Percentiles rank a stretch among this genome's conserved stretches.
Conservation (phyloP, 2,113 vertebrate genomes). For the Oxyruncus cristatus region DNA sequence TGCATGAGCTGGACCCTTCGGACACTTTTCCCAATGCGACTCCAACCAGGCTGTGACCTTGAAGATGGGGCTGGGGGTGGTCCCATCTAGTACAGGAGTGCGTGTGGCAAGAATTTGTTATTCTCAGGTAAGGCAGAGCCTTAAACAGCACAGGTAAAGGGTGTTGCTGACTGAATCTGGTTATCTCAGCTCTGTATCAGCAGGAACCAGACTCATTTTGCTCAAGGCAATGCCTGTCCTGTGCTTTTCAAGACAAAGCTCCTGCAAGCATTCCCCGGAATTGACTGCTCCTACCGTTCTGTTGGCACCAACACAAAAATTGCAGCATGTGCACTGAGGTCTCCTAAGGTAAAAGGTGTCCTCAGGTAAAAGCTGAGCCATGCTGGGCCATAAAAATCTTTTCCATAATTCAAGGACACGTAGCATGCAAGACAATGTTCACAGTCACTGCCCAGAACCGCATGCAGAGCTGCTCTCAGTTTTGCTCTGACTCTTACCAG, state of each 20-base stretch:
- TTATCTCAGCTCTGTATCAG: background rate
- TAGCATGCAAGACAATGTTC: background rate
- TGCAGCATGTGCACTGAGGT: background rate
- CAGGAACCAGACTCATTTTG: background rate
- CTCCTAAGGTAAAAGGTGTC: slow-evolving; percentile 5
- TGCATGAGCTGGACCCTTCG: background rate
- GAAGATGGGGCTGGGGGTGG: background rate
- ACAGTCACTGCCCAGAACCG: background rate
- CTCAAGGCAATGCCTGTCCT: background rate
- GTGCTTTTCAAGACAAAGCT: background rate
- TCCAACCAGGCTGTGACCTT: background rate
- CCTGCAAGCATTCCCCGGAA: background rate
- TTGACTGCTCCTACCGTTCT: background rate
- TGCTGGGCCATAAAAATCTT: background rate
- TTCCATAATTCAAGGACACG: background rate
- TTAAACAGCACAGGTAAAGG: accelerated
- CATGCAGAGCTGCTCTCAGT: background rate
- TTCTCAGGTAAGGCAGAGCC: background rate
- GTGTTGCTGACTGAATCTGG: background rate
- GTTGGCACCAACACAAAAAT: background rate
- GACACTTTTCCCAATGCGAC: background rate
- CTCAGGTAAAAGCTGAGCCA: background rate
- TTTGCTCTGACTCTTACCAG: background rate
- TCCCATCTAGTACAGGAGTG: accelerated
- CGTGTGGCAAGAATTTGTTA: background rate